Evolutionary conservation across 2,113 vertebrate species (phyloP), one percentile per base, ranked within the genome.

Genomic region (Chaetorhynchus papuensis): DNA sequence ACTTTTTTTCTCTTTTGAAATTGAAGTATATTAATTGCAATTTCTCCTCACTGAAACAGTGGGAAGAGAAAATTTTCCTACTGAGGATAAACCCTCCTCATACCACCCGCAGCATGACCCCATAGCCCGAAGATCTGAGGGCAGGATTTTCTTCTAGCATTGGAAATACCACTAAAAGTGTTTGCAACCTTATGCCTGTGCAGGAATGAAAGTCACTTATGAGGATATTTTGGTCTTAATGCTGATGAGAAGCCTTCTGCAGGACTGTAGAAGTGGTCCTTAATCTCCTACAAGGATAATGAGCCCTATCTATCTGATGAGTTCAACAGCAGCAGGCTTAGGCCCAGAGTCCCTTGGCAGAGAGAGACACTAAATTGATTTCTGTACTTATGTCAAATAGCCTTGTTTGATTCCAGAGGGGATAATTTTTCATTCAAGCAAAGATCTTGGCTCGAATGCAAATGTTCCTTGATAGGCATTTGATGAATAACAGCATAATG

Each of bases 391-490:
- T 44, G 74, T 93, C 60, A 81, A 71, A 94, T 47, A 91, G 42
- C 61, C 81, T 93, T 15, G 77, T 79, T 97, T 79, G 53, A 93
- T 93, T 96, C 81, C 57, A 68, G 50, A 39, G 84, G 81, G 87
- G 53, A 92, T 87, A 91, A 80, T 85, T 93, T 95, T 89, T 94
- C 70, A 83, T 89, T 89, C 77, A 75, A 69, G 57, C 44, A 61
- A 84, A 91, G 60, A 81, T 84, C 69, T 71, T 68, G 57, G 11
- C 52, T 90, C 1, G n/a, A 83, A 93, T 85, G 41, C 31, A 68
- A 87, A 93, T 92, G 23, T 42, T 93, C 28, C 49, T 76, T 78
- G 31, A 6, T 11, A 44, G n/a, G 39, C 31, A 70, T 68, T 56
- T 44, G 41, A 6, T 75, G 80, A 45, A 60, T 70, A 37, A 56